Percentiles rank a stretch among this genome's conserved stretches.
Conservation (phyloP, 2,113 vertebrate genomes). For the Sigmodon hispidus region DNA sequence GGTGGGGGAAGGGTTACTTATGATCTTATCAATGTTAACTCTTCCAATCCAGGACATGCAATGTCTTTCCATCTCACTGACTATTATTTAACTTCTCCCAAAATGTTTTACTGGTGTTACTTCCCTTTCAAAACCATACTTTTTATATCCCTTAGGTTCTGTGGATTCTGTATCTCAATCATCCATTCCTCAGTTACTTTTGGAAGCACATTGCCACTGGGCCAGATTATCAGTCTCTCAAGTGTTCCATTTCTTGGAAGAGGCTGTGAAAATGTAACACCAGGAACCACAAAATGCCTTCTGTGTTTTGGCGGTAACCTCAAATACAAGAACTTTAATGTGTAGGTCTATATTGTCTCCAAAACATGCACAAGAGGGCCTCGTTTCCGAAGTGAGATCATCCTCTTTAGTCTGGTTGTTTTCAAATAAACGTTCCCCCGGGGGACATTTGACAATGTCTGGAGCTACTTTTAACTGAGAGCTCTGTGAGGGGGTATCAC, state of each 20-base stretch:
- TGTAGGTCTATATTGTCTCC: neutral
- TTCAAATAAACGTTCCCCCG: neutral
- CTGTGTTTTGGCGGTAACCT: neutral
- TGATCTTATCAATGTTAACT: neutral
- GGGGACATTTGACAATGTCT: neutral
- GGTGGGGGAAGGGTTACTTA: neutral
- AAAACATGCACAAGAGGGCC: neutral
- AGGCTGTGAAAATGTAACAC: neutral
- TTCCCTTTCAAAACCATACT: neutral
- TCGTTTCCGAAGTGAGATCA: conserved; percentile 39
- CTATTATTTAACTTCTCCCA: neutral
- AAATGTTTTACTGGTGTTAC: conserved; percentile 16
- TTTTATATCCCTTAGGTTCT: conserved; percentile 15
- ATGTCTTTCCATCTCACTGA: conserved; percentile 14
- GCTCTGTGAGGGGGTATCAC: neutral
- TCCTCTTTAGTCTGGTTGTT: neutral
- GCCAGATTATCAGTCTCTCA: neutral
- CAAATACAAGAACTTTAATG: neutral
- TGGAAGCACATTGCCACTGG: neutral
- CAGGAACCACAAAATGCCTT: neutral
- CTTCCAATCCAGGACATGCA: neutral
- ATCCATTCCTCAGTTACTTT: conserved; percentile 13
- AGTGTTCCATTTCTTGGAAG: conserved; percentile 15
- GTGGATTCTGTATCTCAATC: neutral
- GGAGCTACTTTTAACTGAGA: conserved; percentile 22